Evolutionary conservation across 2,113 vertebrate genomes (phyloP), one percentile per base, ranked within the genome.

Genomic region (Pygoscelis antarcticus): DNA sequence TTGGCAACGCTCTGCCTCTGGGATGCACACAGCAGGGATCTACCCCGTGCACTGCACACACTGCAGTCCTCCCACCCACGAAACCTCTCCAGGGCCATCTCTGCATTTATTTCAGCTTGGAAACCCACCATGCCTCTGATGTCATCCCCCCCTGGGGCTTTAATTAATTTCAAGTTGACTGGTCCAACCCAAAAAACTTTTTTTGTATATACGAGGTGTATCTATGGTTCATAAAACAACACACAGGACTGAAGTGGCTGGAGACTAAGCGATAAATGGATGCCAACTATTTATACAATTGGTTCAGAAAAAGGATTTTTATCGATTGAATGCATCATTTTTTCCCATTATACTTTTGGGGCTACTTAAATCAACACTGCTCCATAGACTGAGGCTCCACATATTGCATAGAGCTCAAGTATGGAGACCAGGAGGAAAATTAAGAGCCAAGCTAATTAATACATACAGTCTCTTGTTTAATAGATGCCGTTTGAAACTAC

Each of bases 91-190:
- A 38, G 58, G 62, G 89, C 38, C 90, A 27, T 74, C 64, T 83
- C 68, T 36, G 74, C n/a, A n/a, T 36, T 96, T 78, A 80, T 95
- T 95, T 93, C 84, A 93, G 55, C 72, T 93, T 97, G 82, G 91
- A 97, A 96, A 91, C 68, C 84, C 94, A 95, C 36, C 84, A 95
- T 7, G 3, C 26, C 68, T 91, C 93, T 94, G 96, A 97, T 83
- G 38, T 97, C 87, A 97, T 95, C 55, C 85, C 85, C 60, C 66
- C 38, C 9, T 2, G 82, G 42, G 58, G 26, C 60, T 77, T 51
- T 64, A 95, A 95, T 94, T 94, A 32, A 66, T 94, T 94, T 94
- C 70, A 86, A 94, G 49, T 60, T 72, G 91, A 89, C 75, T 75
- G 46, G 25, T 64, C 49, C 68, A 93, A 49, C 32, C 72, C 21